Conservation (phyloP, 2,888 invertebrate genomes). For the Troilus luridus region DNA sequence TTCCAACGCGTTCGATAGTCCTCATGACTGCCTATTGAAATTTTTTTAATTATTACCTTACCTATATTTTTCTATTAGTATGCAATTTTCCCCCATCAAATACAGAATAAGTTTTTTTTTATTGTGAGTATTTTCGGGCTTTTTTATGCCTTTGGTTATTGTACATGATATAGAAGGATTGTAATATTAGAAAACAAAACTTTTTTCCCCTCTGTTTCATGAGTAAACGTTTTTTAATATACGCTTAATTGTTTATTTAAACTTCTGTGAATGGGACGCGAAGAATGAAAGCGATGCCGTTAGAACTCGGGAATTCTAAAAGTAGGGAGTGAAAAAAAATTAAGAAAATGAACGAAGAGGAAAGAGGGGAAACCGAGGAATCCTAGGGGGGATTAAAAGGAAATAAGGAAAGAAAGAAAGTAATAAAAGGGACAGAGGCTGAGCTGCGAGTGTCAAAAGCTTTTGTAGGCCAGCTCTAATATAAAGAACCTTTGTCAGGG, state of each 20-base stretch:
- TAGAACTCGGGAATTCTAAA: neutral
- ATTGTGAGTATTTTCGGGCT: no score
- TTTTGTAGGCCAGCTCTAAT: slow-evolving; percentile 14
- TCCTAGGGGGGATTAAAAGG: slow-evolving; percentile 14
- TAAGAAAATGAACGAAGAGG: neutral
- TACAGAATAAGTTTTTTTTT: no score
- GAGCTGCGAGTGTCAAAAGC: slow-evolving; percentile 29
- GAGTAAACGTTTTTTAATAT: neutral
- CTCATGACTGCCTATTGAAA: no score
- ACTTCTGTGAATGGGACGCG: neutral
- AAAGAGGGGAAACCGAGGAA: neutral
- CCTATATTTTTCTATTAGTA: no score
- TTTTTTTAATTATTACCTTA: no score
- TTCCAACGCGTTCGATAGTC: no score
- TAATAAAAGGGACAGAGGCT: slow-evolving; percentile 15
- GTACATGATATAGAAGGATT: no score
- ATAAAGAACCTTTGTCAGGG: slow-evolving; percentile 36
- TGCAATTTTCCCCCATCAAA: no score
- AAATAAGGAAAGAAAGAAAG: slow-evolving; percentile 32
- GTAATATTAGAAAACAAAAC: no score
- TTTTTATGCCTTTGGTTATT: no score
- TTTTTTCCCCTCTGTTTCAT: no score
- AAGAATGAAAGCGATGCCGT: neutral
- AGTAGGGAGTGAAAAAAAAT: neutral
- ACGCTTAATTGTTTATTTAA: neutral